Evolutionary conservation across 2,797 vertebrate species (phyloP).

Genomic region (Protosalanx chinensis): DNA sequence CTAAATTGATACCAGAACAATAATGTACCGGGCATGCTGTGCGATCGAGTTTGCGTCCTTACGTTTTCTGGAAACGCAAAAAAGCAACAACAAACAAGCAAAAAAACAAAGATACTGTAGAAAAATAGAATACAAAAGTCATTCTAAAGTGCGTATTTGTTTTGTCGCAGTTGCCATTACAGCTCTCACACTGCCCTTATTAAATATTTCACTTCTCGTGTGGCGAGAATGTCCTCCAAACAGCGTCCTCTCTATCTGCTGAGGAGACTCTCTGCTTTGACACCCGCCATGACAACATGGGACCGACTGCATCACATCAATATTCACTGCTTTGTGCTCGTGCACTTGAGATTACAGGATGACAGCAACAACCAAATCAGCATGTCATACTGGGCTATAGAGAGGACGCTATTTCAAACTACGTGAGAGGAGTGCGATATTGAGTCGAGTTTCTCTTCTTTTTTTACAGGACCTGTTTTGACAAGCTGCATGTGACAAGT

Average conservation of each 20-base stretch:
- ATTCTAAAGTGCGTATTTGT: conserved; percentile 46
- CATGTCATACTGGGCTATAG: conserved; percentile 55
- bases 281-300: conserved; percentile 52
- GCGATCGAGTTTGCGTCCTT: neutral
- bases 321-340: conserved; percentile 54
- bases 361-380: conserved; percentile 67
- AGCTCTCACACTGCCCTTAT: conserved; percentile 43
- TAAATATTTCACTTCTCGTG: conserved; percentile 53
- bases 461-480: conserved; percentile 36
- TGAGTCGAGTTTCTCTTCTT: conserved; percentile 30
- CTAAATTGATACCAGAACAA: conserved; percentile 37
- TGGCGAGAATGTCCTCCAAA: conserved; percentile 58
- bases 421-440: conserved; percentile 48
- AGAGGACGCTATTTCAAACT: conserved; percentile 44
- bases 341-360: conserved; percentile 60
- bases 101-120: neutral
- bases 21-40: neutral
- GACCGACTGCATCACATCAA: conserved; percentile 60
- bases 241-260: conserved; percentile 50
- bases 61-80: neutral
- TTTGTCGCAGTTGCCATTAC: conserved; percentile 38
- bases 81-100: conserved; percentile 24
- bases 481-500: conserved; percentile 46
- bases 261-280: conserved; percentile 49
- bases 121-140: conserved; percentile 30